These are phyloP conservation scores for Ramphastos sulfuratus DNA, from an alignment of 2,113 vertebrate species.

Conservation along the genomic window DNA sequence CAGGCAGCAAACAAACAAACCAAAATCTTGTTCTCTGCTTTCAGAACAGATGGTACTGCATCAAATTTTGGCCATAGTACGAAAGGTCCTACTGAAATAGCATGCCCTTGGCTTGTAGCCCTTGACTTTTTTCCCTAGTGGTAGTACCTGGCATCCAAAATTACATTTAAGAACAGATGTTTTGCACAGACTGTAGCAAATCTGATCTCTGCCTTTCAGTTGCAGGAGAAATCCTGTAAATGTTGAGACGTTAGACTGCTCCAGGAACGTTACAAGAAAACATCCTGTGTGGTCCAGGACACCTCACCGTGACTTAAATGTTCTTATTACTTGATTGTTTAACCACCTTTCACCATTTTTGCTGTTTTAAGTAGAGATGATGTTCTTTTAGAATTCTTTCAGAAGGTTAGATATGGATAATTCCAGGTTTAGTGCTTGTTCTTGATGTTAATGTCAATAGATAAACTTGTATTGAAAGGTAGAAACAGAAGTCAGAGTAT, in stretches of 20 bases:
- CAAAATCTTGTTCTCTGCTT: neutral
- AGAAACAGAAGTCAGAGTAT: neutral
- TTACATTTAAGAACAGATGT: constrained; percentile 4
- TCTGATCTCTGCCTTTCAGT: neutral
- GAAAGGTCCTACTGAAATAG: neutral
- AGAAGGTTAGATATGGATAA: neutral
- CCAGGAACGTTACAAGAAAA: neutral
- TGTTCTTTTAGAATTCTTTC: neutral
- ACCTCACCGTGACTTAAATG: neutral
- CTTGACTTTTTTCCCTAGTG: neutral
- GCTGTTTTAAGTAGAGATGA: neutral
- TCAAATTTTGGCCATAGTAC: neutral
- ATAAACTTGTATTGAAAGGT: neutral
- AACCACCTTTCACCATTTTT: neutral
- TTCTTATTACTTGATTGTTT: neutral
- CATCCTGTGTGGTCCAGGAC: neutral
- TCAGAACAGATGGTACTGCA: neutral
- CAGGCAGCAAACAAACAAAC: neutral
- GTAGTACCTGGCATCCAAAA: neutral
- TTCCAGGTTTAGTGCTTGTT: neutral
- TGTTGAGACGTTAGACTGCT: neutral
- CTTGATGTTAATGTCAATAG: neutral
- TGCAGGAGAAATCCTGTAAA: neutral
- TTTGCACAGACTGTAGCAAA: constrained; percentile 11
- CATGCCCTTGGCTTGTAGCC: neutral